Percentiles rank a stretch among this genome's conserved stretches.
phyloP scores from a whole-genome alignment of 2,113 vertebrate genomes.

The Erinaceus europaeus region DNA sequence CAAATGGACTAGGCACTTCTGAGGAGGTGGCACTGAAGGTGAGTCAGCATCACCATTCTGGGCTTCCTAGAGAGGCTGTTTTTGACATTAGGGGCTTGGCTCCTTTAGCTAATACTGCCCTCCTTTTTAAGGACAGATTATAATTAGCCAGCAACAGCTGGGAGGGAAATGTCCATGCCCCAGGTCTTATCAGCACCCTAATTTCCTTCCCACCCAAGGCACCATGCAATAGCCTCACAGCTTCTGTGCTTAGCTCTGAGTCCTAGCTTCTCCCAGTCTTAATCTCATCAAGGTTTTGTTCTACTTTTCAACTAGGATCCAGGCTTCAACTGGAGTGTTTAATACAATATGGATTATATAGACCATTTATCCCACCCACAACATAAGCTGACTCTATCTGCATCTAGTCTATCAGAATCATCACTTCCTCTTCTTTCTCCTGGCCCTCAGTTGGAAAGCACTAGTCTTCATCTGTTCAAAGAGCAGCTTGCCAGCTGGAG shows the following conservation, averaged over 20 bases:
- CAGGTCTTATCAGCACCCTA: background rate
- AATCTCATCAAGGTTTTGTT: no score
- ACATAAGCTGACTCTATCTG: no score
- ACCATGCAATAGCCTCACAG: background rate
- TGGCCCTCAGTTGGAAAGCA: no score
- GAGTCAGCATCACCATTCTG: background rate
- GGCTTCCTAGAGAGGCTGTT: background rate
- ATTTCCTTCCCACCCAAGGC: no score
- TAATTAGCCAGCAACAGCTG: background rate
- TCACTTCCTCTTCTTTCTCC: no score
- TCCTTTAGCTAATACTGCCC: background rate
- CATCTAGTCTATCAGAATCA: no score
- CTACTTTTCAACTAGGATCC: no score
- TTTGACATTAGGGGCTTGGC: background rate
- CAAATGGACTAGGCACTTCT: background rate
- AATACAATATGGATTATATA: no score
- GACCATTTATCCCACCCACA: no score
- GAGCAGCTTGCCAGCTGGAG: background rate
- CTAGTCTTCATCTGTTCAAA: no score
- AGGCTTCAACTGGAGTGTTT: no score
- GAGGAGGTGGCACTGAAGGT: background rate
- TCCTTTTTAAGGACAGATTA: background rate
- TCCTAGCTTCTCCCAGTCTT: background rate
- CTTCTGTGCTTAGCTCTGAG: background rate
- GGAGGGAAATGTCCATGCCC: background rate